These are phyloP conservation scores for Oscheius onirici DNA, from an alignment of 2,888 invertebrate species.

Conservation along the genomic window DNA sequence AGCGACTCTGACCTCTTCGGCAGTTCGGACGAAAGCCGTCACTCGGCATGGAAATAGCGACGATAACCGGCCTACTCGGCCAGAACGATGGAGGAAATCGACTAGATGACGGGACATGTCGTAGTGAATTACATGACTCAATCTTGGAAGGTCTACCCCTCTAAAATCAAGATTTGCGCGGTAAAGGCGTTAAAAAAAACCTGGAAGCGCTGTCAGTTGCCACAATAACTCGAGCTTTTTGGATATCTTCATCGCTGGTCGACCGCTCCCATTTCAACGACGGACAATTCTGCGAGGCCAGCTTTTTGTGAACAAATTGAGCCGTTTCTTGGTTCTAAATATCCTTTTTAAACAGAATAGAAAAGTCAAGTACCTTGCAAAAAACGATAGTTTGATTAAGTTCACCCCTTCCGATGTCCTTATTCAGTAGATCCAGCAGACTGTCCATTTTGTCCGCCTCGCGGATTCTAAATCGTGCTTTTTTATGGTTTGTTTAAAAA, in stretches of 20 bases:
- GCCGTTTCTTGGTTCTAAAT: conserved; percentile 29
- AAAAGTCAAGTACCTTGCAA: conserved; percentile 27
- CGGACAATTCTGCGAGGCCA: not conserved
- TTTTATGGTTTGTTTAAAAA: not conserved
- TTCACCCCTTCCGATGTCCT: conserved; percentile 9
- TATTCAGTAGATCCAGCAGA: not conserved
- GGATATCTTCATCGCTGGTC: not conserved
- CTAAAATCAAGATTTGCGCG: conserved; percentile 3
- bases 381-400: conserved; percentile 34
- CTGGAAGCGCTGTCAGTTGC: conserved; percentile 31
- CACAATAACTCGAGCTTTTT: conserved; percentile 15
- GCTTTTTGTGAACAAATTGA: conserved; percentile 10
- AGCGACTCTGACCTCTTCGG: conserved; percentile 13
- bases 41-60: conserved; percentile 14
- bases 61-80: conserved; percentile 27
- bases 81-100: conserved; percentile 29
- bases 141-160: conserved; percentile 28
- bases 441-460: conserved; percentile 28
- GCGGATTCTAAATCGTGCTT: conserved; percentile 11
- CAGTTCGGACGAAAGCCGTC: conserved; percentile 29
- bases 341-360: too few relatives aligned
- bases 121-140: conserved; percentile 31
- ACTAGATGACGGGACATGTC: conserved; percentile 29
- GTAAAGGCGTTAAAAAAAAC: not conserved
- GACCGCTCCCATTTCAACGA: not conserved